A percentile compares a stretch with the other conserved stretches of the same genome.
phyloP scores from a whole-genome alignment of 2,113 vertebrate genomes.

The Paraplagusia blochii region DNA sequence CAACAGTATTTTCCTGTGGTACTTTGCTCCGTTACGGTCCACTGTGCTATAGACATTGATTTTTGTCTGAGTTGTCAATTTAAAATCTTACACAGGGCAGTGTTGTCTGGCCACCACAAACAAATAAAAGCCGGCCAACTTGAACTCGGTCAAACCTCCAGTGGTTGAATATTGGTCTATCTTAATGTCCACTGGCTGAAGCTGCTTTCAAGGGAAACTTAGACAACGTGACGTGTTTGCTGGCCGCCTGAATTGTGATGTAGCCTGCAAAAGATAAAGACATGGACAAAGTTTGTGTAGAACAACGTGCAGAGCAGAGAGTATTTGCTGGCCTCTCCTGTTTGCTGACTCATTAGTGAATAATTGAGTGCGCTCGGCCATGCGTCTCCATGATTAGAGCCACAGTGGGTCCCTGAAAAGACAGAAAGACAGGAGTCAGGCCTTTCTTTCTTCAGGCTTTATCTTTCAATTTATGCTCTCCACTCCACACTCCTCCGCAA shows the following conservation, averaged over 20 bases:
- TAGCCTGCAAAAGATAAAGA: conserved; percentile 24
- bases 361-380: conserved; percentile 60
- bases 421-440: conserved; percentile 74
- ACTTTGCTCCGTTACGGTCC: conserved; percentile 42
- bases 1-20: conserved; percentile 43
- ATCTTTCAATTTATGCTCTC: conserved; percentile 68
- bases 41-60: conserved; percentile 51
- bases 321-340: conserved; percentile 43
- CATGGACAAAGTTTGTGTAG: conserved; percentile 17
- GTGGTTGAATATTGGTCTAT: background rate
- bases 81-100: conserved; percentile 46
- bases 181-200: conserved; percentile 9
- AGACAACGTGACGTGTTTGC: no score
- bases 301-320: conserved; percentile 29
- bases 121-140: background rate
- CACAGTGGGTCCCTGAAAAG: conserved; percentile 62
- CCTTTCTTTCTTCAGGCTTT: conserved; percentile 63
- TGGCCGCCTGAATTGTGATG: conserved; percentile 26
- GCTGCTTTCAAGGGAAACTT: no score
- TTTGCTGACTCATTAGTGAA: conserved; percentile 67
- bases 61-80: conserved; percentile 53
- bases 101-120: conserved; percentile 33
- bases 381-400: conserved; percentile 60
- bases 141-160: conserved; percentile 2
- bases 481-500: conserved; percentile 51